Evolutionary conservation across 2,113 vertebrate species (phyloP).

Genomic region (Colinus virginianus): DNA sequence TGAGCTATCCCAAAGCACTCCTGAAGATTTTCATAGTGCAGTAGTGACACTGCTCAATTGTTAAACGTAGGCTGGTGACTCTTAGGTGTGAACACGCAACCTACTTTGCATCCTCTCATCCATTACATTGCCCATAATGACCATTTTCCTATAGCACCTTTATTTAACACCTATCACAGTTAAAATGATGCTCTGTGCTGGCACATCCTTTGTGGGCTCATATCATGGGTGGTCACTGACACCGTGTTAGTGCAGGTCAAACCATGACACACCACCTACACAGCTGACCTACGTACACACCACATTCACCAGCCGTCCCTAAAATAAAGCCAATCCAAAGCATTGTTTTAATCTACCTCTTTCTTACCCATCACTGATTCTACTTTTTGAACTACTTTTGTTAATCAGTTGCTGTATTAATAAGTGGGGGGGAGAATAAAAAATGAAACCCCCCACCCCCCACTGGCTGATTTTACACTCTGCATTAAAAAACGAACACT

Average conservation of each 20-base stretch:
- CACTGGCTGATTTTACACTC: conserved; percentile 58
- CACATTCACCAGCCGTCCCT: neutral
- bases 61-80: neutral
- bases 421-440: neutral
- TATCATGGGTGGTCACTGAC: neutral
- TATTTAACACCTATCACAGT: neutral
- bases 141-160: neutral
- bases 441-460: neutral
- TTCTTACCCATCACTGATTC: conserved; percentile 37
- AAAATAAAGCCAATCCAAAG: neutral
- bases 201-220: neutral
- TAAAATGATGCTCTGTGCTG: neutral
- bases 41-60: neutral
- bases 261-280: neutral
- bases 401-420: conserved; percentile 64
- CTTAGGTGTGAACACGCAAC: neutral
- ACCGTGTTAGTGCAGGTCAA: fast-evolving
- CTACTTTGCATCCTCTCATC: neutral
- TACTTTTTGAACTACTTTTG: conserved; percentile 49
- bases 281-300: neutral
- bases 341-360: conserved; percentile 5
- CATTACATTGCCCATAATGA: neutral
- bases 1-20: neutral
- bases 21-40: neutral
- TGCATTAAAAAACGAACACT: conserved; percentile 65